A percentile compares a stretch with the other conserved stretches of the same genome.
These are phyloP conservation scores for Cinclus cinclus DNA, from an alignment of 2,113 vertebrate genomes.

Conservation along the genomic window DNA sequence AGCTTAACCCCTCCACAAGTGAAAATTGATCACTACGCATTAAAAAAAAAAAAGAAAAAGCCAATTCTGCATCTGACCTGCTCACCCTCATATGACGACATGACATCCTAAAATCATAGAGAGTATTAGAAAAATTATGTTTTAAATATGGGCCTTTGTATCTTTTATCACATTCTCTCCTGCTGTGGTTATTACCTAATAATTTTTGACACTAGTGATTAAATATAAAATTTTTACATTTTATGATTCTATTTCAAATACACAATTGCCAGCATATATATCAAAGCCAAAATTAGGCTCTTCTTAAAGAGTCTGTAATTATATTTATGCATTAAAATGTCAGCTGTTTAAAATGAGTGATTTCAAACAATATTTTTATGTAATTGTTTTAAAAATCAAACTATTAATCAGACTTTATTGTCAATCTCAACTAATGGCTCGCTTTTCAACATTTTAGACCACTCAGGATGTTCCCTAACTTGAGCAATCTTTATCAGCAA, in stretches of 20 bases:
- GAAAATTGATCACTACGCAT: slow-evolving; percentile 71
- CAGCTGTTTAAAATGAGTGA: slow-evolving; percentile 67
- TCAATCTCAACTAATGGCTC: slow-evolving; percentile 53
- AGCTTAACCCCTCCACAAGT: slow-evolving; percentile 67
- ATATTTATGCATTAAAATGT: slow-evolving; percentile 80
- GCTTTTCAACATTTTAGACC: not conserved
- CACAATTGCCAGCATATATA: slow-evolving; percentile 77
- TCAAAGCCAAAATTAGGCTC: slow-evolving; percentile 73
- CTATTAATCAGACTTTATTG: slow-evolving; percentile 70
- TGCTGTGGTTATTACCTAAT: slow-evolving; percentile 78
- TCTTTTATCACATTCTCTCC: slow-evolving; percentile 74
- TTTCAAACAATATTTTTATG: slow-evolving; percentile 78
- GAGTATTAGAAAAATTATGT: slow-evolving; percentile 79
- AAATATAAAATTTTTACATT: slow-evolving; percentile 79
- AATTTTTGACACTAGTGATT: slow-evolving; percentile 81
- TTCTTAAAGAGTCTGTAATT: slow-evolving; percentile 72
- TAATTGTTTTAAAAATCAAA: slow-evolving; percentile 77
- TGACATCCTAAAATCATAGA: slow-evolving; percentile 81
- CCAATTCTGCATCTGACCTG: slow-evolving; percentile 74
- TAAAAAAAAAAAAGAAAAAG: slow-evolving; percentile 57
- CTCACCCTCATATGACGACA: slow-evolving; percentile 73
- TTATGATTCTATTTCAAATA: slow-evolving; percentile 81
- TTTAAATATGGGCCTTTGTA: slow-evolving; percentile 79
- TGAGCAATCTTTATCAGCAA: not conserved
- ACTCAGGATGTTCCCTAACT: not conserved